phyloP scores from a whole-genome alignment of 2,797 vertebrate species.

The Gymnothorax javanicus region DNA sequence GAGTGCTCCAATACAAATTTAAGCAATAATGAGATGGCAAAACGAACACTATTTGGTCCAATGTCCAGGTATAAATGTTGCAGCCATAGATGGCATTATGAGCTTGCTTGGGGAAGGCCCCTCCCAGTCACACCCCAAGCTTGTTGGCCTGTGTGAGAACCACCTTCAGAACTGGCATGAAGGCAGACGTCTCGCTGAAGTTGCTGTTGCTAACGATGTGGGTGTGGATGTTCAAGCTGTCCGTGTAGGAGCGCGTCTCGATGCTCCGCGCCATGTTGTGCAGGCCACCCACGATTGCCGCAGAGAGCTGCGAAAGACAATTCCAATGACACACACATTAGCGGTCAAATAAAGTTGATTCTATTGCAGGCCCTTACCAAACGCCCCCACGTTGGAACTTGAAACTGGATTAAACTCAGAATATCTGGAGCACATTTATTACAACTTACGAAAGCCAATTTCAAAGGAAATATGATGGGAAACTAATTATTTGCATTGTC shows the following conservation, averaged over 20 bases:
- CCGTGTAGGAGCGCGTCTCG: conserved; percentile 82
- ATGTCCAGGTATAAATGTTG: conserved; percentile 37
- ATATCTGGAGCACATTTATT: not conserved
- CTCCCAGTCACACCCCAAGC: conserved; percentile 78
- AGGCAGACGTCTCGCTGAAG: conserved; percentile 97
- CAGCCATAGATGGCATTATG: conserved; percentile 60
- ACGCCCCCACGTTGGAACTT: not conserved
- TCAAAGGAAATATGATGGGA: not conserved
- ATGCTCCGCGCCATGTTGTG: conserved; percentile 90
- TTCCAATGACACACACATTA: not conserved
- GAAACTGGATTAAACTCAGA: not conserved
- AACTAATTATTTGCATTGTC: not conserved
- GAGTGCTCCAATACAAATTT: conserved; percentile 29
- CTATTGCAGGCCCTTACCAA: not conserved
- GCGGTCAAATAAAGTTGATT: not conserved
- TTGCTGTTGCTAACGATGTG: conserved; percentile 97
- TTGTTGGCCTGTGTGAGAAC: conserved; percentile 96
- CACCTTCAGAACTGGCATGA: conserved; percentile 98
- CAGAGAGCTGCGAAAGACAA: conserved; percentile 82
- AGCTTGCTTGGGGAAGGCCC: conserved; percentile 21
- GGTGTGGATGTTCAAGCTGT: conserved; percentile 91
- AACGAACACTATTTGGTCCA: conserved; percentile 57
- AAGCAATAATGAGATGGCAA: conserved; percentile 46
- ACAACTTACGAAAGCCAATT: not conserved
- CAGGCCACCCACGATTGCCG: conserved; percentile 85